phyloP scores from a whole-genome alignment of 2,113 vertebrate species.

The Oncorhynchus clarkii region DNA sequence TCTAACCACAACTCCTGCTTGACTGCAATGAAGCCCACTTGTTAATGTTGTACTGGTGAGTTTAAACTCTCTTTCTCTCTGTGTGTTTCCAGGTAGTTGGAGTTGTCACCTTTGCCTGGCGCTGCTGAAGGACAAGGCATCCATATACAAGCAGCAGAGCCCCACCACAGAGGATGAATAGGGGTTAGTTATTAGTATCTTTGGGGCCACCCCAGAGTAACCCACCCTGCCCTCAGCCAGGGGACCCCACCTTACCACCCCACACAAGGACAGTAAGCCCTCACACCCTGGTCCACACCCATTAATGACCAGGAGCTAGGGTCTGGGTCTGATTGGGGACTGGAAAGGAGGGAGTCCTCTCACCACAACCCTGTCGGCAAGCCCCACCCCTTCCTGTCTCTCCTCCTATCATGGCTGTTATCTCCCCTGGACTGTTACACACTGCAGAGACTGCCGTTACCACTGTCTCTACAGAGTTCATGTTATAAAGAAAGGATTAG shows the following conservation, averaged over 20 bases:
- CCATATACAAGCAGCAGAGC: constrained; percentile 95
- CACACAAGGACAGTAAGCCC: constrained; percentile 28
- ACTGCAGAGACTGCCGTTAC: constrained; percentile 49
- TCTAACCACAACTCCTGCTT: neutral
- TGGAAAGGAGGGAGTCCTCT: constrained; percentile 3
- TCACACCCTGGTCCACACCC: constrained; percentile 26
- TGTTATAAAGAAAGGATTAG: constrained; percentile 46
- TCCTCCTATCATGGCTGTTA: neutral
- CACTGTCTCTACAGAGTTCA: constrained; percentile 51
- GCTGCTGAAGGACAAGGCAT: constrained; percentile 95
- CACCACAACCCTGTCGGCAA: constrained; percentile 45
- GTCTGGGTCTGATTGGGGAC: neutral
- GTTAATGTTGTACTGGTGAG: neutral
- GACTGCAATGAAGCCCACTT: neutral
- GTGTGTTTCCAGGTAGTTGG: constrained; percentile 84
- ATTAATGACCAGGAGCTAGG: neutral
- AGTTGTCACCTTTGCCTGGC: constrained; percentile 96
- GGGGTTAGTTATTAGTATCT: no score
- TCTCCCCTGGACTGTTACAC: constrained; percentile 55
- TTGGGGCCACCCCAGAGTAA: constrained; percentile 65
- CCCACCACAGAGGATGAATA: constrained; percentile 26
- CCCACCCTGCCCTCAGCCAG: constrained; percentile 16
- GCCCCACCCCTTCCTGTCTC: constrained; percentile 4
- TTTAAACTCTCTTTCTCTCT: neutral
- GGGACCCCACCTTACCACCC: constrained; percentile 12